Conservation (phyloP, 2,113 vertebrate genomes). For the Paramormyrops kingsleyae region DNA sequence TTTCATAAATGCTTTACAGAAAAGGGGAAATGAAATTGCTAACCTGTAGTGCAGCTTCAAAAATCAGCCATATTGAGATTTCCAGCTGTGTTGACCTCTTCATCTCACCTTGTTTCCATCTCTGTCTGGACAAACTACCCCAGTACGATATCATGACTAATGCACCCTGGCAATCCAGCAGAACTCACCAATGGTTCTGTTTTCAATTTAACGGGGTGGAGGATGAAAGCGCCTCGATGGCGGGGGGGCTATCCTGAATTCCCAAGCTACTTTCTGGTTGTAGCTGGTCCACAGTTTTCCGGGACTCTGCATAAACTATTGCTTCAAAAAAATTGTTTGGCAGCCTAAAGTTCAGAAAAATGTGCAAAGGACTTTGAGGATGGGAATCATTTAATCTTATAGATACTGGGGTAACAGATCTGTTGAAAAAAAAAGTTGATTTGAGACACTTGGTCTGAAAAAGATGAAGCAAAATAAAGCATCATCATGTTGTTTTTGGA, state of each 20-base stretch:
- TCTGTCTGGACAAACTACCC: neutral
- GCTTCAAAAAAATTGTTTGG: slow-evolving; percentile 63
- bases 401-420: slow-evolving; percentile 41
- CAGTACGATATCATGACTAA: slow-evolving; percentile 25
- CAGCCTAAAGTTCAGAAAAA: slow-evolving; percentile 57
- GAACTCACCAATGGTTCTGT: slow-evolving; percentile 25
- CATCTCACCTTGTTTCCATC: neutral
- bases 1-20: neutral
- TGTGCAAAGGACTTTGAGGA: slow-evolving; percentile 62
- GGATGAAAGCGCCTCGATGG: slow-evolving; percentile 44
- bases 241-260: slow-evolving; percentile 46
- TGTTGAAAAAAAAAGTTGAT: slow-evolving; percentile 37
- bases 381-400: slow-evolving; percentile 59
- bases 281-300: slow-evolving; percentile 50
- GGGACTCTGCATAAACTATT: slow-evolving; percentile 57
- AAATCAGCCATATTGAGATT: neutral
- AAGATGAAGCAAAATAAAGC: slow-evolving; percentile 50
- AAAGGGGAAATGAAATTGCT: neutral
- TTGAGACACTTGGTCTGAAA: slow-evolving; percentile 59
- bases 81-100: neutral
- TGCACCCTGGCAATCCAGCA: slow-evolving; percentile 25
- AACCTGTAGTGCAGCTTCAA: neutral
- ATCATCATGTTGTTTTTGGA: slow-evolving; percentile 58
- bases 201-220: slow-evolving; percentile 51
- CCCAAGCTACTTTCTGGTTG: slow-evolving; percentile 38